Evolutionary conservation across 2,888 invertebrate species (phyloP), one percentile per base, ranked within the genome.

Genomic region (Silvanus unidentatus): DNA sequence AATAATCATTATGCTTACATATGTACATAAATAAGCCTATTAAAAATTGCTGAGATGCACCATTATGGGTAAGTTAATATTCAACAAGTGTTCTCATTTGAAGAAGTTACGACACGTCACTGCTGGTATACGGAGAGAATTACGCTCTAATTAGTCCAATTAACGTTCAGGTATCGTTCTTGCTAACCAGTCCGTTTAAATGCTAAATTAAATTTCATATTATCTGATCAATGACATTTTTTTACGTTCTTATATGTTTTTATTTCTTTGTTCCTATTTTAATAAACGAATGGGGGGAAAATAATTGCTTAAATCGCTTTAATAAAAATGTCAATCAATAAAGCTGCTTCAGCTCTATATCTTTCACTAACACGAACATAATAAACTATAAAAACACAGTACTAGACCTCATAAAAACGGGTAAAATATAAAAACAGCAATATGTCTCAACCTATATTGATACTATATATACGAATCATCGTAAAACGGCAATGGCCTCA

Each of bases 401-500:
- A 41, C 45, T 44, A 44, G 40, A 39, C 29, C 42, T 40, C 43
- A 39, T 45, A 51, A 40, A 47, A 42, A 53, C 40, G 40, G 46
- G n/a, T 37, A 53, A 43, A 49, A 48, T 52, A 52, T 49, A 53
- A 51, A 53, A 51, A 47, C 48, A 53, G 49, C 53, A 52, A 51
- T 59, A 57, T 57, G 54, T 52, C 49, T 43, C 49, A 30, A 44
- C 49, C 48, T 43, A 52, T 57, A 51, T 57, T 54, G 57, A 55
- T 57, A 55, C 50, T 50, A 49, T 47, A 49, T 49, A 49, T 46
- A 49, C 42, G 50, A 51, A 53, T 50, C 50, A 50, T 58, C 60
- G 54, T 57, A 54, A 58, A 58, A 53, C 48, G 55, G 47, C 45
- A 50, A 55, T 52, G 48, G 51, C 50, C 58, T 54, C 54, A 57